Percentiles rank a stretch among this genome's conserved stretches.
Conservation (phyloP, 2,797 vertebrate species). For the Vultur gryphus region DNA sequence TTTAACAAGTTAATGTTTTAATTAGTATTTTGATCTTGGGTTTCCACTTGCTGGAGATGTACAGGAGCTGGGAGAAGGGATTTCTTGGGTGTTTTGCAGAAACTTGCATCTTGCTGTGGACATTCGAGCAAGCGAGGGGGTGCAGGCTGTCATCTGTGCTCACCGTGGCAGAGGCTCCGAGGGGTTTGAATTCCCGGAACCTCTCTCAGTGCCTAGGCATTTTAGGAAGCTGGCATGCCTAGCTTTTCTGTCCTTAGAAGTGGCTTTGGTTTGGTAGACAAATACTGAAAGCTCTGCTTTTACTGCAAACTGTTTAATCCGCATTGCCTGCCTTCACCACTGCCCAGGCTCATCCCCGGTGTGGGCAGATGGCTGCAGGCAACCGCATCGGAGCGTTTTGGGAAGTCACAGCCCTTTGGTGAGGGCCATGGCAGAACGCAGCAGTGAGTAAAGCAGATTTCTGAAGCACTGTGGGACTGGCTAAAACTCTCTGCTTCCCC, state of each 20-base stretch:
- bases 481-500: background rate
- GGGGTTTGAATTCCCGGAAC: background rate
- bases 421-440: background rate
- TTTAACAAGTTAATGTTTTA: background rate
- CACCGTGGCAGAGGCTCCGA: background rate
- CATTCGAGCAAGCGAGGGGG: rapidly evolving
- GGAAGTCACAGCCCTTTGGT: background rate
- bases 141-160: background rate
- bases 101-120: background rate
- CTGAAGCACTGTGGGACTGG: background rate
- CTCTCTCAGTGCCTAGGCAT: background rate
- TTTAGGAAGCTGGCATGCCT: background rate
- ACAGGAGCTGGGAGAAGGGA: background rate
- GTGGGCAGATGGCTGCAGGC: background rate
- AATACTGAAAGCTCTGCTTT: background rate
- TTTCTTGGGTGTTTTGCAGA: background rate
- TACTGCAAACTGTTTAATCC: background rate
- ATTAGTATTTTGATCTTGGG: background rate
- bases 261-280: background rate
- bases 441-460: background rate
- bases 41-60: background rate
- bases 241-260: background rate
- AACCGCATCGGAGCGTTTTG: rapidly evolving
- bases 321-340: rapidly evolving
- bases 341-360: background rate